Evolutionary conservation across 1,140 invertebrate genomes (phyloP), one percentile per base, ranked within the genome.

Genomic region (Drosophila rhopaloa): DNA sequence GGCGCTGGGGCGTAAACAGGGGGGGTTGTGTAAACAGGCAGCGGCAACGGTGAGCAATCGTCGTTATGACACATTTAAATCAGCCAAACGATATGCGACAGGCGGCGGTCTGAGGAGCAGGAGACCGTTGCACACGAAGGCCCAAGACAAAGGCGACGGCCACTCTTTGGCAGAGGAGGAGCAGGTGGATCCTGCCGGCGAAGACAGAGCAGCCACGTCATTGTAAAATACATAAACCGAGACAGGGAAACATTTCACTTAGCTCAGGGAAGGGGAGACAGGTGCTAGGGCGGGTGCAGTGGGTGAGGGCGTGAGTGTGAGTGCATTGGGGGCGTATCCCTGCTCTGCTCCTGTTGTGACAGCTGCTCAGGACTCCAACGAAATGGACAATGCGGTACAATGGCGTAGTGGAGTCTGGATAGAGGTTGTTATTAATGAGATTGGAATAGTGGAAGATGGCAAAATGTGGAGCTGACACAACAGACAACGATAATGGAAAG

Each of bases 31-130:
- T 61, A 77, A 76, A 73, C 63, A 63, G 76, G 63, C 79, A 50
- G 76, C 71, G 75, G 74, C 75, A 78, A 78, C 75, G 75, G 76
- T 61, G 65, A 63, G 75, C 76, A 89, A 79, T 89, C 68, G 73
- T 89, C 84, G 83, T 83, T 89, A 89, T 88, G 84, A 89, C 84
- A 88, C 84, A 88, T 88, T 88, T 88, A 88, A 88, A 88, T 88
- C 84, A 89, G 84, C 71, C 84, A 89, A 88, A 88, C 84, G 83
- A 88, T 89, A 89, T 88, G 84, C 83, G 83, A 88, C 83, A 79
- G 72, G 60, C 55, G 59, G 47, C 53, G 71, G 58, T 38, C 51
- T 32, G 43, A 38, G 47, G 29, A 27, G 27, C 44, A 51, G 8
- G 29, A 32, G 70, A 81, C 66, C 53, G 46, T 53, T 60, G 54